Base-by-base conservation (phyloP, 2,888 invertebrate genomes). In the Tenthredo distinguenda region DNA sequence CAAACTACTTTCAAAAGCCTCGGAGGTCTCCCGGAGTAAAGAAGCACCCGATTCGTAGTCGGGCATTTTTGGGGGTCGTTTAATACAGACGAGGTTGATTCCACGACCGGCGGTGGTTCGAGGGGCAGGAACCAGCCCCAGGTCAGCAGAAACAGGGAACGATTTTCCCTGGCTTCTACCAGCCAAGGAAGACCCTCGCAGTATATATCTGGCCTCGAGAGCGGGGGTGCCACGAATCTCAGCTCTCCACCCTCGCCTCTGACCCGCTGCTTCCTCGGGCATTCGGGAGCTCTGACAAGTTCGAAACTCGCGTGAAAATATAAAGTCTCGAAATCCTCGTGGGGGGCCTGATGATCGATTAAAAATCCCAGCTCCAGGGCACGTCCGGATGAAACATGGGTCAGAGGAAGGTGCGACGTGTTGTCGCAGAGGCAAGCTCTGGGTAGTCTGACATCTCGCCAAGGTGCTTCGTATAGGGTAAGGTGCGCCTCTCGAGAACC, bases 401-500 rank as follows among this genome's bases (percentile, higher is more conserved):
- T 95, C 85, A 96, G 90, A 1, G 96, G 96, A 58, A 95, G 94
- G 88, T 95, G 94, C 77, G 95, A 95, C 15, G 95, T 94, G 92
- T 97, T 97, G 94, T 97, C 97, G 93, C 98, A 98, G 87, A 97
- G 94, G 92, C 98, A 98, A 74, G 96, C 97, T 90, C 96, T 94
- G 55, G 96, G 96, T 87, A 97, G 95, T 89, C 95, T 94, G 87
- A 96, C 95, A 87, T 96, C 97, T 9, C 95, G 95, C 97, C 97
- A 97, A 0, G 96, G 97, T 0, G 96, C 94, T 90, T 97, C 97
- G 93, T 95, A 96, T 26, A 97, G 94, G 62, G 94, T 94, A 58
- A 97, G 92, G 88, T 96, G 89, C 6, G 93, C 93, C 12, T 92
- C 90, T 15, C 93, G 88, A 10, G 91, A 90, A 3, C 91, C 90